These are phyloP conservation scores for Toxotes jaculatrix DNA, from an alignment of 2,113 vertebrate genomes.

Conservation along the genomic window DNA sequence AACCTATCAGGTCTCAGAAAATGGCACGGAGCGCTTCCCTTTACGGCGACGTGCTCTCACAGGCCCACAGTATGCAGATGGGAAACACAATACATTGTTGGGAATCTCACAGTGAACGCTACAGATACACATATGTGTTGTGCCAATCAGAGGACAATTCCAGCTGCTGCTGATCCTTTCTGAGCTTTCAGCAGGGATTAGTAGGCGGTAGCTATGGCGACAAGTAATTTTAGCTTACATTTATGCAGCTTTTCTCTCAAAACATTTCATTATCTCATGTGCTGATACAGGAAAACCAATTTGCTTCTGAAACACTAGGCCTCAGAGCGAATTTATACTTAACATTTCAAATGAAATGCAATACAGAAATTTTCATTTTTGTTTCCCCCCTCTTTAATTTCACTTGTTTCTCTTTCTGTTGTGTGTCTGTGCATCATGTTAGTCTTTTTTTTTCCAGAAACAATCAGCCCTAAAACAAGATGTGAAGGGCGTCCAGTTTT, in stretches of 20 bases:
- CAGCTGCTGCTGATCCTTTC: constrained; percentile 41
- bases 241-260: constrained; percentile 65
- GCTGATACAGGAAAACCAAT: constrained; percentile 60
- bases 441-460: background rate
- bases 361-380: constrained; percentile 24
- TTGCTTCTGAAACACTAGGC: constrained; percentile 34
- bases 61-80: background rate
- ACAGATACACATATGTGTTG: constrained; percentile 45
- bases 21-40: background rate
- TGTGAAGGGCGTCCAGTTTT: background rate
- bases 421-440: background rate
- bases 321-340: constrained; percentile 20
- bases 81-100: background rate
- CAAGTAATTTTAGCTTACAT: constrained; percentile 76
- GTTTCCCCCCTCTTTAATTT: background rate
- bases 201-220: constrained; percentile 79
- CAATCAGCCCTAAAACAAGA: background rate
- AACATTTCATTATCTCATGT: constrained; percentile 72
- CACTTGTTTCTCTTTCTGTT: background rate
- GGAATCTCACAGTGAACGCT: background rate
- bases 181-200: constrained; percentile 71
- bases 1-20: background rate
- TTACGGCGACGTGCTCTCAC: background rate
- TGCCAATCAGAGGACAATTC: constrained; percentile 68
- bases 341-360: constrained; percentile 48